Evolutionary conservation across 1,140 invertebrate genomes (phyloP), one percentile per base, ranked within the genome.

Genomic region (Heliconius eleuchia): DNA sequence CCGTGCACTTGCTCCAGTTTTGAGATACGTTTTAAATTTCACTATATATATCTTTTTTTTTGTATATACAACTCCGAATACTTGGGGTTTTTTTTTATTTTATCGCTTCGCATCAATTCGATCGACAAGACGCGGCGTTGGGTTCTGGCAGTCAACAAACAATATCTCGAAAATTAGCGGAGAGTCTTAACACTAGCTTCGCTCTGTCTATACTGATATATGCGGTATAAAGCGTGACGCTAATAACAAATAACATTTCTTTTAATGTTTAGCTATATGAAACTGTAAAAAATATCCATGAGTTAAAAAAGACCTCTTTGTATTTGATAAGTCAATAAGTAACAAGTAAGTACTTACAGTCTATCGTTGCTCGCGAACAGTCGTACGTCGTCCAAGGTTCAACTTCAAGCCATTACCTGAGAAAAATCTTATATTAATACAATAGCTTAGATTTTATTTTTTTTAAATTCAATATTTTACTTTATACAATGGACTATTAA

Each of bases 381-480:
- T 87, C 87, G 90, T 89, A 76, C 87, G 83, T 83, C 80, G 80
- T 84, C 85, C 85, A 83, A 84, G 87, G 84, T 89, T 85, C 82
- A 86, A 74, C 82, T 83, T 81, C 84, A 87, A 84, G 88, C 88
- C 91, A 91, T 92, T 81, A 89, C 86, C 92, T 93, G 88, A 18
- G 13, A 66, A 66, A 66, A 66, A 66, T 23, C 3, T 30, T 66
- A 66, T 66, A 13, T 27, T 66, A 66, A 30, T 66, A 30, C 27
- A 50, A 39, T 66, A 66, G 39, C 19, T 23, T 30, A 23, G 60
- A 71, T 52, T 74, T 78, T 39, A 34, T 30, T 39, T 42, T 74
- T 9, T 66, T 66, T 78, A 55, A 75, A 74, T 75, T 76, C 55
- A 42, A 71, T 74, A 77, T 75, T 75, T 19, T 52, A 39, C 34